Percentiles rank a stretch among this genome's conserved stretches.
Evolutionary conservation across 1,140 invertebrate species (phyloP).

Genomic region (Eupristina koningsbergeri): DNA sequence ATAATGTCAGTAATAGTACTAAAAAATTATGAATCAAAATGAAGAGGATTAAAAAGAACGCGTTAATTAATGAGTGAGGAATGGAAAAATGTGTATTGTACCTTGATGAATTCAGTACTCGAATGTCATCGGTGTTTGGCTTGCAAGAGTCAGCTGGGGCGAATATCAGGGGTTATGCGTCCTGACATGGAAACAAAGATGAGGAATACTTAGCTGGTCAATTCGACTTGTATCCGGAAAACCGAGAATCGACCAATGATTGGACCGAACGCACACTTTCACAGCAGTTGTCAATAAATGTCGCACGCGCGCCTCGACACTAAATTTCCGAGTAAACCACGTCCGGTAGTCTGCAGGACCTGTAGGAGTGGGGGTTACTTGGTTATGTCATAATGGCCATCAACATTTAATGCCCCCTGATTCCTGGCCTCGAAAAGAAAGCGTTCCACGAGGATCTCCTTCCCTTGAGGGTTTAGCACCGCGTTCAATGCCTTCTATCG

Average conservation of each 20-base stretch:
- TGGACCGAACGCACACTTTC: neutral
- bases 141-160: too few relatives aligned
- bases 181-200: too few relatives aligned
- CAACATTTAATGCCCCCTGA: constrained; percentile 25
- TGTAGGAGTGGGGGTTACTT: constrained; percentile 25
- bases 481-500: too few relatives aligned
- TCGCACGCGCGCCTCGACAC: constrained; percentile 14
- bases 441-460: neutral
- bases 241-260: neutral
- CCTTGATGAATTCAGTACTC: neutral
- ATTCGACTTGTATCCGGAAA: neutral
- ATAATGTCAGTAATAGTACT: too few relatives aligned
- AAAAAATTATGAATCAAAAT: too few relatives aligned
- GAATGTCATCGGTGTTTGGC: neutral
- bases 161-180: too few relatives aligned
- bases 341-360: neutral
- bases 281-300: constrained; percentile 2
- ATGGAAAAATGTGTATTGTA: neutral
- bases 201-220: too few relatives aligned
- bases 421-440: neutral
- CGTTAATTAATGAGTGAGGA: neutral
- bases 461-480: too few relatives aligned
- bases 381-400: constrained; percentile 42
- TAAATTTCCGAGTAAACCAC: constrained; percentile 29
- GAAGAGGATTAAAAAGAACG: too few relatives aligned